Conservation (phyloP, 2,797 vertebrate species). For the Pseudotriccus pelzelni region DNA sequence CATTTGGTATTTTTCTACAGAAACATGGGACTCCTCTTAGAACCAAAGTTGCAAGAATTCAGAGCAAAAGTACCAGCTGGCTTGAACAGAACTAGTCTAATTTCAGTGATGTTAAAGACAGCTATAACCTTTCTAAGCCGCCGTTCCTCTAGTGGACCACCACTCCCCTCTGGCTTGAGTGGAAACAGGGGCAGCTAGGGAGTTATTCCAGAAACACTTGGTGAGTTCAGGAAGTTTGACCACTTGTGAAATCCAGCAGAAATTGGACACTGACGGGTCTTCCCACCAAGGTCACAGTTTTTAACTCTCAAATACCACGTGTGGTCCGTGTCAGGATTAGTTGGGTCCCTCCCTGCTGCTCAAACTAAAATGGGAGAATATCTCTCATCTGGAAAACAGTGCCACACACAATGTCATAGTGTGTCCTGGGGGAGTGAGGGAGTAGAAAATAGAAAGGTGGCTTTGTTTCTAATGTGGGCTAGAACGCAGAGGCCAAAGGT, state of each 20-base stretch:
- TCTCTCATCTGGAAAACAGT: not conserved
- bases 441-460: not conserved
- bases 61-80: not conserved
- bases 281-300: accelerated
- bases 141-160: not conserved
- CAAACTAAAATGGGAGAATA: not conserved
- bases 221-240: not conserved
- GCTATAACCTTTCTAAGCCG: not conserved
- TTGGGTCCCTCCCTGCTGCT: not conserved
- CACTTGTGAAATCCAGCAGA: not conserved
- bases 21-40: not conserved
- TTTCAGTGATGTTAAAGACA: not conserved
- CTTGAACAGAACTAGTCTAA: not conserved
- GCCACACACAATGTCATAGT: not conserved
- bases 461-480: not conserved
- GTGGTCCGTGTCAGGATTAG: not conserved
- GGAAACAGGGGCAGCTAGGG: not conserved
- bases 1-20: not conserved
- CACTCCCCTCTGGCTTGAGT: not conserved
- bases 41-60: not conserved
- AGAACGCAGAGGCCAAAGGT: not conserved
- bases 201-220: not conserved
- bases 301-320: not conserved
- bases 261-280: not conserved
- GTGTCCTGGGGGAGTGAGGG: not conserved